phyloP scores from a whole-genome alignment of 1,140 invertebrate genomes.

The Trachymyrmex cornetzi region DNA sequence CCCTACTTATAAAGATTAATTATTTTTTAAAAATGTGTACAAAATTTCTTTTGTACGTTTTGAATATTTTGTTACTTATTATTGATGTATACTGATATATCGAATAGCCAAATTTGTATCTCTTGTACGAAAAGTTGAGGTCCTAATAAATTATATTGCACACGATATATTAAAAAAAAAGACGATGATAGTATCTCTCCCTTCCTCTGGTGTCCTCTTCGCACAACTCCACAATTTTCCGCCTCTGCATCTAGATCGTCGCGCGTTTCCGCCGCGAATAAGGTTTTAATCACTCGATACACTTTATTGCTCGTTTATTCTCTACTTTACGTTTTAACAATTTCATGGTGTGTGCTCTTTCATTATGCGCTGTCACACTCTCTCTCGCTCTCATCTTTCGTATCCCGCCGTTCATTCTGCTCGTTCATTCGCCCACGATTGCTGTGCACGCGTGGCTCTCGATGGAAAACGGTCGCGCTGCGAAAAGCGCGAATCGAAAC shows the following conservation, averaged over 20 bases:
- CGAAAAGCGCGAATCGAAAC: not conserved
- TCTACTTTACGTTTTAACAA: constrained; percentile 59
- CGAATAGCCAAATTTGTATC: not conserved
- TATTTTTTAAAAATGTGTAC: not conserved
- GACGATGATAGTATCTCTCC: not conserved
- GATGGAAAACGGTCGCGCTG: not conserved
- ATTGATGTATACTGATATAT: not conserved
- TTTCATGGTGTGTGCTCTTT: constrained; percentile 38
- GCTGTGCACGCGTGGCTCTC: not conserved
- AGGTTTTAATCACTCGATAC: constrained; percentile 19
- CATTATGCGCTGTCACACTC: constrained; percentile 35
- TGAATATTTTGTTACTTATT: not conserved
- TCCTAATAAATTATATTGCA: constrained; percentile 5
- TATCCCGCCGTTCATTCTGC: constrained; percentile 12
- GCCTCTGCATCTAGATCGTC: not conserved
- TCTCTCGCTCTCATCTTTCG: constrained; percentile 27
- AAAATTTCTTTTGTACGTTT: not conserved
- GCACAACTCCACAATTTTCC: not conserved
- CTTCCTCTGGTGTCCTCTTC: not conserved
- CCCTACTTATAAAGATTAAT: not conserved
- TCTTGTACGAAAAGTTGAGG: not conserved
- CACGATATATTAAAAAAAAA: not conserved
- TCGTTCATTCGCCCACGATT: not conserved
- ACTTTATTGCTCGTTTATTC: constrained; percentile 57
- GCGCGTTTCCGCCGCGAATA: not conserved